Conservation (phyloP, 2,797 vertebrate genomes). For the Sphenodon punctatus region DNA sequence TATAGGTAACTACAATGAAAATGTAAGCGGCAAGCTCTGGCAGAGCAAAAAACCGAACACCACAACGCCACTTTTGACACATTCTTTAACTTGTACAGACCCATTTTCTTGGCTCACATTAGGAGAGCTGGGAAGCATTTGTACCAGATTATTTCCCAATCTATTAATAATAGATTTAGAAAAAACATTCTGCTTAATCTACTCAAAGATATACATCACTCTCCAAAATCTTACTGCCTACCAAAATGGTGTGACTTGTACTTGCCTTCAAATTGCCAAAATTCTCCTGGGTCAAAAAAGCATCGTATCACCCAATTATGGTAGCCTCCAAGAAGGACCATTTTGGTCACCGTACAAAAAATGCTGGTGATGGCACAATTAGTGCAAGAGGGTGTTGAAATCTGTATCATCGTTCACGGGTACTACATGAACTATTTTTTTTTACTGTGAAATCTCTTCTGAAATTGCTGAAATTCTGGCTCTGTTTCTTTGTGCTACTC, state of each 20-base stretch:
- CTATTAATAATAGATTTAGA: not conserved
- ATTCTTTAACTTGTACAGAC: not conserved
- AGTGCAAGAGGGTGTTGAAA: not conserved
- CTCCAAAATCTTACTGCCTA: not conserved
- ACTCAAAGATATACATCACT: not conserved
- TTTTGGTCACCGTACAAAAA: not conserved
- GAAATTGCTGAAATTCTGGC: not conserved
- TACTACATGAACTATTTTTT: not conserved
- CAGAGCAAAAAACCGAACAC: slow-evolving; percentile 1
- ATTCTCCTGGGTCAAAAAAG: not conserved
- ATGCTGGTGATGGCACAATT: not conserved
- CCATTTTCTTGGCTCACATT: not conserved
- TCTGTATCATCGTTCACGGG: not conserved
- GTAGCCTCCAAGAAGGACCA: not conserved
- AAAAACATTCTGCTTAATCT: slow-evolving; percentile 1
- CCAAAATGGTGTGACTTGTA: not conserved
- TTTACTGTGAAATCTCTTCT: not conserved
- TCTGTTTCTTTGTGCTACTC: not conserved
- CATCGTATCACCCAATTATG: not conserved
- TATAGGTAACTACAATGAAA: not conserved
- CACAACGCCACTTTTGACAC: not conserved
- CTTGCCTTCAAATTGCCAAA: not conserved
- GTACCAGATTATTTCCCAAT: not conserved
- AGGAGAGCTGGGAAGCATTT: not conserved
- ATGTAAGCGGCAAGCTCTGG: not conserved